These are phyloP conservation scores for Coreius guichenoti DNA, from an alignment of 2,797 vertebrate species.

Conservation along the genomic window DNA sequence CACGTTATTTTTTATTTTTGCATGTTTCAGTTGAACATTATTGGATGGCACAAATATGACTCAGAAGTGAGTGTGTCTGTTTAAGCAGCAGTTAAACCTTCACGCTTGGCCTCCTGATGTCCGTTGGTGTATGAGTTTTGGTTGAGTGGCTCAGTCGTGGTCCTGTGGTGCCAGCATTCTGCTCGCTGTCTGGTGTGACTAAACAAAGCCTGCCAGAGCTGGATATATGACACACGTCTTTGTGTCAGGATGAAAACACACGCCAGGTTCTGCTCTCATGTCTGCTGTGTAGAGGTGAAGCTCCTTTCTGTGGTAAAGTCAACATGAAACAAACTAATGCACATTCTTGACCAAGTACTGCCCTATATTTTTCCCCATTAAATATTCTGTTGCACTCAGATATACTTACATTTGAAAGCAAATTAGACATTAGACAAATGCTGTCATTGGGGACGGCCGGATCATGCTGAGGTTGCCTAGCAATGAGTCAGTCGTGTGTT, in stretches of 20 bases:
- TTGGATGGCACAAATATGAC: background rate
- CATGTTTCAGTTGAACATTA: background rate
- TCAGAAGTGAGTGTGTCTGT: background rate
- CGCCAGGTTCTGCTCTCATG: background rate
- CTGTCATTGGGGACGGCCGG: constrained; percentile 74
- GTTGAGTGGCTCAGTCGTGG: constrained; percentile 5
- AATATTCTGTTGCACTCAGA: background rate
- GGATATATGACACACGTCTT: constrained; percentile 1
- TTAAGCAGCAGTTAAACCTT: constrained; percentile 12
- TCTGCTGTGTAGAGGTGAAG: background rate
- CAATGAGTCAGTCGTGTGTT: constrained; percentile 61
- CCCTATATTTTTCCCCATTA: background rate
- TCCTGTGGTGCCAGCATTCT: constrained; percentile 25
- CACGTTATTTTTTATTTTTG: background rate
- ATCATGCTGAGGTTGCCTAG: constrained; percentile 75
- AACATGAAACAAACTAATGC: background rate
- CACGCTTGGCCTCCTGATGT: constrained; percentile 10
- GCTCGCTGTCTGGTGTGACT: constrained; percentile 30
- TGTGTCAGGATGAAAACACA: background rate
- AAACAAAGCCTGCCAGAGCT: constrained; percentile 27
- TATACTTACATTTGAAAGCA: constrained; percentile 3
- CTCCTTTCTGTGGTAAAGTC: background rate
- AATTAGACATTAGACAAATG: constrained; percentile 38
- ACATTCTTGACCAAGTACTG: background rate
- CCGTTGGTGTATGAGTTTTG: constrained; percentile 6